Evolutionary conservation across 2,888 invertebrate species (phyloP), one percentile per base, ranked within the genome.

Genomic region (Myopa tessellatipennis): DNA sequence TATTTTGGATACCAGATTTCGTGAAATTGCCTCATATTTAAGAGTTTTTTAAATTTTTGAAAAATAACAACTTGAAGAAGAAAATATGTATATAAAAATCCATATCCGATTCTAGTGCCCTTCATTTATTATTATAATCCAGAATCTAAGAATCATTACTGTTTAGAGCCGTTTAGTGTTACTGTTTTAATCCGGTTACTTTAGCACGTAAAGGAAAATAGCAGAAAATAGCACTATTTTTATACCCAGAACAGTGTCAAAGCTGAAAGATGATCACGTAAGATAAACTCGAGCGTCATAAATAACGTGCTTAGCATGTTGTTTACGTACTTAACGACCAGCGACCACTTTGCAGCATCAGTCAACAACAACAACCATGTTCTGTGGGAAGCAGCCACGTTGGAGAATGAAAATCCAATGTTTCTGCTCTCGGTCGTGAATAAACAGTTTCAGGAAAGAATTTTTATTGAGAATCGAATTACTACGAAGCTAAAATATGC

Each of bases 301-400:
- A 73, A 63, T 63, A 40, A 34, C 45, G n/a, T 73, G 73, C 61
- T 73, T 40, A 61, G 40, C 73, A 34, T 50, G 52, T 73, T 40
- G 61, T 73, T 73, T 63, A 61, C 73, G 61, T 40, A 38, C 26
- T 70, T 45, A n/a, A 63, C 61, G 34, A 18, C n/a, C 55, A 26
- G 26, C 34, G 50, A 50, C 52, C 12, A 34, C 26, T 18, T 52
- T 58, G 58, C n/a, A 63, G 26, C 61, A 14, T 10, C 61, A 63
- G 26, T 34, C 70, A 14, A 70, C 70, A 16, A 16, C 34, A 70
- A 34, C 36, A 55, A 34, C 4, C 70, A 10, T 8, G n/a, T 40
- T 16, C 14, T 68, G 40, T 67, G 10, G 16, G n/a, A 36, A 68
- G 18, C 40, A 40, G 6, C 18, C 16, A 38, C 16, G n/a, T 68